Evolutionary conservation across 2,888 invertebrate species (phyloP).

Genomic region (Bellardia pandia): DNA sequence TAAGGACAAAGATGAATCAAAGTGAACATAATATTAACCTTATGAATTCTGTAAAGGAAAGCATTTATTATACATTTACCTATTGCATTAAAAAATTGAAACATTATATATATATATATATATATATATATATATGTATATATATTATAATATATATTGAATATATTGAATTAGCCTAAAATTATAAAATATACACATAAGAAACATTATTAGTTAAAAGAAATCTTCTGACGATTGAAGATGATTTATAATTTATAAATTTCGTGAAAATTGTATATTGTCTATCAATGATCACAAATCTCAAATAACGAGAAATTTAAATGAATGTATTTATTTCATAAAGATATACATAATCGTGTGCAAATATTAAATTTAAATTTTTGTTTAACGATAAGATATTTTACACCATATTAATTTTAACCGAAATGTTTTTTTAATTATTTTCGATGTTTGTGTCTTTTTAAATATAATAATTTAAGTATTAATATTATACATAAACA

Average conservation of each 20-base stretch:
- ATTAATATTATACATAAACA: slow-evolving; percentile 23
- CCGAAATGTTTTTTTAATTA: slow-evolving; percentile 33
- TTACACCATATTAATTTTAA: slow-evolving; percentile 31
- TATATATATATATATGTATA: too few species aligned
- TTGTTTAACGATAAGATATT: slow-evolving; percentile 52
- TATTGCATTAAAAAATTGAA: slow-evolving; percentile 79
- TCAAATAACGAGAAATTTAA: slow-evolving; percentile 51
- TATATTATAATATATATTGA: slow-evolving; percentile 3
- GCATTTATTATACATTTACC: slow-evolving; percentile 80
- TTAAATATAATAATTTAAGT: slow-evolving; percentile 3
- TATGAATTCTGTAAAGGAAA: slow-evolving; percentile 80
- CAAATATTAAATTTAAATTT: slow-evolving; percentile 69
- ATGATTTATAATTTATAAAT: slow-evolving; percentile 72
- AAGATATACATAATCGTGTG: slow-evolving; percentile 68
- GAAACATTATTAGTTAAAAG: slow-evolving; percentile 78
- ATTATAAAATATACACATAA: slow-evolving; percentile 82
- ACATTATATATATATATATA: slow-evolving; percentile 77
- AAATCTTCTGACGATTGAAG: slow-evolving; percentile 75
- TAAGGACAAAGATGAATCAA: slow-evolving; percentile 87
- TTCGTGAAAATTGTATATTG: slow-evolving; percentile 15
- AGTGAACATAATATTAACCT: slow-evolving; percentile 79
- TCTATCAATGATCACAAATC: slow-evolving; percentile 70
- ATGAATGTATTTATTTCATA: slow-evolving; percentile 66
- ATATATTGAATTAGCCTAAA: slow-evolving; percentile 79
- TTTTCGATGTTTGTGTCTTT: slow-evolving; percentile 20